Evolutionary conservation across 2,797 vertebrate genomes (phyloP).

Genomic region (Protonibea diacanthus): DNA sequence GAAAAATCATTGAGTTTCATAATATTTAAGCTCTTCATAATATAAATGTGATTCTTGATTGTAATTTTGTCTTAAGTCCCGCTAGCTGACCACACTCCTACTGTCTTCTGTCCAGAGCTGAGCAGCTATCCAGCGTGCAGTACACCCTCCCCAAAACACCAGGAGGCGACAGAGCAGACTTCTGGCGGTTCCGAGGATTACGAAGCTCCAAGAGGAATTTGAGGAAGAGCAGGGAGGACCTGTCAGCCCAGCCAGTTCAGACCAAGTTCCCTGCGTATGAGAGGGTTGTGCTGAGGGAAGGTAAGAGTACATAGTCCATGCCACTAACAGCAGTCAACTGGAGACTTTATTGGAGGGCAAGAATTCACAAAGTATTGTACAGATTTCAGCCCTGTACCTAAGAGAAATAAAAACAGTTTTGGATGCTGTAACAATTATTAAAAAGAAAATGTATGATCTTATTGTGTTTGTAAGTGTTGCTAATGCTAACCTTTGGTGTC

Average conservation of each 20-base stretch:
- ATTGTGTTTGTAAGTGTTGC: constrained; percentile 4
- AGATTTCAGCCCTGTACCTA: neutral
- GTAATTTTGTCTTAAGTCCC: constrained; percentile 5
- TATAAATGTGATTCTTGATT: neutral
- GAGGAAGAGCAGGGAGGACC: constrained; percentile 97
- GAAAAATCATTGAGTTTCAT: neutral
- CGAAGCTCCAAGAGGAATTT: constrained; percentile 98
- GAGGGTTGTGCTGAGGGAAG: constrained; percentile 98
- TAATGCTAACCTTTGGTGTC: constrained; percentile 5
- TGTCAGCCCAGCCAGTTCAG: constrained; percentile 97
- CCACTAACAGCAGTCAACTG: neutral
- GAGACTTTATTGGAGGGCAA: neutral
- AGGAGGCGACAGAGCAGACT: constrained; percentile 96
- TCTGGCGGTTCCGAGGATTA: constrained; percentile 97
- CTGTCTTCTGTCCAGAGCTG: constrained; percentile 86
- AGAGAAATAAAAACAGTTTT: neutral
- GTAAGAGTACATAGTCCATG: constrained; percentile 72
- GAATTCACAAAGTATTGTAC: neutral
- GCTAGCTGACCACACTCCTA: neutral
- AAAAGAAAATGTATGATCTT: neutral
- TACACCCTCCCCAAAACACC: constrained; percentile 98
- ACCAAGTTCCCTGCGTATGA: constrained; percentile 99
- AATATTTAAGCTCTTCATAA: neutral
- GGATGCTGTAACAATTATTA: neutral
- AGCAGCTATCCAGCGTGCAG: constrained; percentile 97